Evolutionary conservation across 2,888 invertebrate genomes (phyloP), one percentile per base, ranked within the genome.

Genomic region (Pimpla rufipes): DNA sequence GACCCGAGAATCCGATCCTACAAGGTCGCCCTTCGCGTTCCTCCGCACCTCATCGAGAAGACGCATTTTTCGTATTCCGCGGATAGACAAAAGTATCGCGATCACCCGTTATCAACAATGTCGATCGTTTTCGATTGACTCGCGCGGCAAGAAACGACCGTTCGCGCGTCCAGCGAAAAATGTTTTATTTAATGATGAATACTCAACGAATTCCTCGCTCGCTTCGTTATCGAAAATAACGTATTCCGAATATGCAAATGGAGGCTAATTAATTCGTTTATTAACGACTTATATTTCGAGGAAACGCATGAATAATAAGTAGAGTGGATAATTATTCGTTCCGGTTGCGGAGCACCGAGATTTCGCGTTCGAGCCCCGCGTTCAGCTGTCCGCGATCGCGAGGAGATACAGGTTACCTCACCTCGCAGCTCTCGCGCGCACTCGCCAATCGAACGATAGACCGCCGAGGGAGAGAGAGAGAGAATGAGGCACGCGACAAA

Each of bases 391-490:
- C 29, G 78, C n/a, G n/a, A 68, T 73, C 68, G 13, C 45, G 52
- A 16, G 40, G 52, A 78, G 82, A 82, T 82, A 76, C 50, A n/a
- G n/a, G n/a, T n/a, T n/a, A n/a, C n/a, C n/a, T n/a, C n/a, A n/a
- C n/a, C n/a, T n/a, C n/a, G n/a, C n/a, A n/a, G n/a, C n/a, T n/a
- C n/a, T n/a, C n/a, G n/a, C n/a, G n/a, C n/a, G n/a, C n/a, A n/a
- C 78, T 82, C 68, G 82, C 78, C 74, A 82, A 82, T 82, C 78
- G 78, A 7, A n/a, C 68, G 82, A 78, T 82, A 82, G 74, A 47
- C 52, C 62, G 59, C n/a, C n/a, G n/a, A 67, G 59, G 18, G 59
- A 40, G n/a, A 11, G 11, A n/a, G 35, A 16, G 40, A 45, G 37
- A 40, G 42, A 40, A 42, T 29, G 23, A 55, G 71, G 57, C 71